phyloP scores from a whole-genome alignment of 2,888 invertebrate genomes.

The Neuroscelio doddi region DNA sequence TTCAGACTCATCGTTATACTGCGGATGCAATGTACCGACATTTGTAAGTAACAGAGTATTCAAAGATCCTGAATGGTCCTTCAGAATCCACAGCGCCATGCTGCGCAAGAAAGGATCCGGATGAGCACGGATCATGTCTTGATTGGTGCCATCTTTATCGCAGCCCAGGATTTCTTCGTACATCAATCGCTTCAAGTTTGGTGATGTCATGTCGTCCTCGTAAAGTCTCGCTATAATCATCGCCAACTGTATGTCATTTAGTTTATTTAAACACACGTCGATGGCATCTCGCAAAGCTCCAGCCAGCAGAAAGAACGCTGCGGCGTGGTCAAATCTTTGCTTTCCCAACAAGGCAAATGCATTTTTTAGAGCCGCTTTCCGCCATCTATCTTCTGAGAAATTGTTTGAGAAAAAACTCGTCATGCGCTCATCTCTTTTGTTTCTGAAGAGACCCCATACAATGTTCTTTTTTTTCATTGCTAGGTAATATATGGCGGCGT shows the following conservation, averaged over 20 bases:
- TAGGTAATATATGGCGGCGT: constrained; percentile 96
- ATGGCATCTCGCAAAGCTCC: constrained; percentile 96
- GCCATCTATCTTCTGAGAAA: constrained; percentile 94
- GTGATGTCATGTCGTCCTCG: constrained; percentile 84
- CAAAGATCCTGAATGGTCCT: constrained; percentile 90
- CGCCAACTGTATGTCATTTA: constrained; percentile 96
- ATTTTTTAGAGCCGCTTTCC: constrained; percentile 97
- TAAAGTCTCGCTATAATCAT: constrained; percentile 94
- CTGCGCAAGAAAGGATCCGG: constrained; percentile 98
- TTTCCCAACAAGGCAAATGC: constrained; percentile 96
- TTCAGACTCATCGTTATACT: constrained; percentile 76
- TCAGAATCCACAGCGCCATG: constrained; percentile 97
- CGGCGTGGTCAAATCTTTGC: constrained; percentile 97
- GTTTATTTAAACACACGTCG: constrained; percentile 91
- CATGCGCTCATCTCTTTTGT: constrained; percentile 94
- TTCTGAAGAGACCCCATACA: constrained; percentile 93
- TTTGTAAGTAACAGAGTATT: constrained; percentile 87
- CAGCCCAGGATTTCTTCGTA: constrained; percentile 85
- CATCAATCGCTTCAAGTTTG: constrained; percentile 82
- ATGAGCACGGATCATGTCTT: constrained; percentile 83
- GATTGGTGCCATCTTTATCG: constrained; percentile 75
- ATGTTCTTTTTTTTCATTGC: constrained; percentile 99
- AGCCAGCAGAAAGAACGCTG: constrained; percentile 97
- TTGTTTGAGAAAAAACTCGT: constrained; percentile 95
- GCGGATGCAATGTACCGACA: constrained; percentile 84